Evolutionary conservation across 2,888 invertebrate genomes (phyloP), one percentile per base, ranked within the genome.

Genomic region (Pseudococcus jackbeardsleyi): DNA sequence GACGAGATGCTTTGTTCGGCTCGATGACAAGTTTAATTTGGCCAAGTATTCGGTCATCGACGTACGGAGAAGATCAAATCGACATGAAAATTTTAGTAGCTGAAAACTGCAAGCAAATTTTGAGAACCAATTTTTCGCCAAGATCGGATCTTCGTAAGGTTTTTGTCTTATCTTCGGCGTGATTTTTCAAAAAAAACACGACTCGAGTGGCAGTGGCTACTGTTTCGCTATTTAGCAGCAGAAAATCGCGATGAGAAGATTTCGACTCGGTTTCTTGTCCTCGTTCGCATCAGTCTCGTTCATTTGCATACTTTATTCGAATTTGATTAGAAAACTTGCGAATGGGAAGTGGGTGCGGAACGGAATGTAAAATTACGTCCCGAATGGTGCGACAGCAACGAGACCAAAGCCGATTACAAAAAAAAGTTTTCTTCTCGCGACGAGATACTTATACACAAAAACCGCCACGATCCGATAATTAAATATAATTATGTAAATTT

Each of bases 401-500:
- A 6, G 42, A 42, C 7, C 33, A 82, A 82, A 82, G 79, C 79
- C 79, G 79, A 82, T 82, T 82, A 82, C 79, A 82, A 82, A 82
- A 82, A 82, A 82, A 5, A n/a, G n/a, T n/a, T n/a, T n/a, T 82
- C 46, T 82, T 82, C 79, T 46, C 42, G 79, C 79, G 19, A 72
- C 46, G 79, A 15, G n/a, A 42, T 42, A 42, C 42, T 42, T 42
- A 42, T 26, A 82, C 42, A 82, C 79, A 82, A 82, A 82, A 82
- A 42, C 79, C 79, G 79, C 46, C 46, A 82, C 19, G 46, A 82
- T 82, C 42, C 79, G 79, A 82, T 82, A 82, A 82, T 82, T 82
- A 46, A 82, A 82, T 82, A 82, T 82, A 82, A 82, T 82, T 82
- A 82, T 82, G 79, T 82, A 82, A 82, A 82, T 82, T 82, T 82